Base-by-base conservation (phyloP, 2,113 vertebrate genomes). In the Ginglymostoma cirratum region DNA sequence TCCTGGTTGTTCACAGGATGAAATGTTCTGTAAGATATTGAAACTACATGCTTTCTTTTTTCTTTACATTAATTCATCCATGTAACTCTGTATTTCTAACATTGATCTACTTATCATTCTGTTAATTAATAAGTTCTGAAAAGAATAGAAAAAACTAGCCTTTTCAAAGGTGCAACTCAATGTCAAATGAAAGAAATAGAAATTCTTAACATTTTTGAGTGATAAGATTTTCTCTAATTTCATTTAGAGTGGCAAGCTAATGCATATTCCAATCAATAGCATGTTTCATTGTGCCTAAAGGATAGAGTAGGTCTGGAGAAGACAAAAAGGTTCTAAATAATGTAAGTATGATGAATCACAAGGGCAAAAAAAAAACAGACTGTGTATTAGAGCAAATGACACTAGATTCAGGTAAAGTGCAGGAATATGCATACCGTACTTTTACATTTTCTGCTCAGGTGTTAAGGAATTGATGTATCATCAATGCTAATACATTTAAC, bases 201-300 rank as follows among this genome's bases (percentile, higher is more conserved):
- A 61, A 67, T 66, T 67, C 90, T 66, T 93, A 66, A 6, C 90
- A 94, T 69, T 67, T 67, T 42, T 94, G 90, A 94, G 17, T 94
- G 65, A 90, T 10, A 90, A 90, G 87, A 90, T 38, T 67, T 94
- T 94, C 34, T n/a, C 65, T 67, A 94, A 67, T 67, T 94, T 38
- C 65, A 69, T 94, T 94, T 21, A 67, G 27, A 65, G 61, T 69
- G 61, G n/a, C 10, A 48, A 94, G 23, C 38, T 67, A 23, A 67
- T n/a, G 61, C 38, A 65, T 90, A 90, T 90, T 90, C 55, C 30
- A n/a, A 90, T 55, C 52, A 67, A 67, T 67, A 66, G 10, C 30
- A 67, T 93, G 61, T 93, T 94, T 48, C 48, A 89, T 55, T 89
- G 23, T 89, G 52, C 45, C 30, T 89, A 55, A 30, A 48, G 17